Conservation (phyloP, 2,888 invertebrate species). For the Alcis repandata region DNA sequence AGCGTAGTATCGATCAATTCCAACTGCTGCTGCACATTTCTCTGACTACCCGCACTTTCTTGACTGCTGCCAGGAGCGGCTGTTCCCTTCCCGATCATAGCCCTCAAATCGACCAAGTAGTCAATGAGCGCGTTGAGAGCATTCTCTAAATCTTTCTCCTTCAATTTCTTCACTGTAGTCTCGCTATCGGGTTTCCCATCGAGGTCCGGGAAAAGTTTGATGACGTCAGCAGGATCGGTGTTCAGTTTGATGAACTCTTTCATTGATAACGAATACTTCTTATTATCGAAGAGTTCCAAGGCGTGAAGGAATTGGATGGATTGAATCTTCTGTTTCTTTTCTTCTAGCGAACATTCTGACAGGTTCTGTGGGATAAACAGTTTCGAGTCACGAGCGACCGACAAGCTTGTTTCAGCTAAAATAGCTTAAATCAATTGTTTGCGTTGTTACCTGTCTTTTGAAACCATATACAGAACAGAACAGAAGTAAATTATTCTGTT, state of each 20-base stretch:
- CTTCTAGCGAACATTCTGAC: conserved; percentile 92
- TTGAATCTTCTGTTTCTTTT: conserved; percentile 92
- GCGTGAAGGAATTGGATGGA: conserved; percentile 97
- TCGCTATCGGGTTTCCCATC: conserved; percentile 81
- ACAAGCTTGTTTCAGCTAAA: too few species aligned
- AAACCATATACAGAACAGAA: background rate
- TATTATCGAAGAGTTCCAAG: conserved; percentile 95
- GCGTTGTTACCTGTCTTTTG: too few species aligned
- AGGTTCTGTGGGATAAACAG: conserved; percentile 88
- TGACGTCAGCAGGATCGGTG: conserved; percentile 98
- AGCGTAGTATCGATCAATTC: conserved; percentile 99
- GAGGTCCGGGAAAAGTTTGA: conserved; percentile 96
- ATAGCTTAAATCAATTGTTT: too few species aligned
- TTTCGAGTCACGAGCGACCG: background rate
- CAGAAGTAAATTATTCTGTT: background rate
- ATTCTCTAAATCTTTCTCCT: conserved; percentile 94
- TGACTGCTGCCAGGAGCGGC: conserved; percentile 46
- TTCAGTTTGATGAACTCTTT: conserved; percentile 95
- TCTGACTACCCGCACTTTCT: conserved; percentile 57
- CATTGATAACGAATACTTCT: conserved; percentile 96
- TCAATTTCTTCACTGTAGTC: conserved; percentile 83
- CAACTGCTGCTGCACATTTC: conserved; percentile 80
- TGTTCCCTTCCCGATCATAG: conserved; percentile 75
- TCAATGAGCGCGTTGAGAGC: conserved; percentile 95
- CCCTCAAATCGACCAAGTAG: conserved; percentile 93